phyloP scores from a whole-genome alignment of 1,140 invertebrate genomes.

The Euwallacea fornicatus region DNA sequence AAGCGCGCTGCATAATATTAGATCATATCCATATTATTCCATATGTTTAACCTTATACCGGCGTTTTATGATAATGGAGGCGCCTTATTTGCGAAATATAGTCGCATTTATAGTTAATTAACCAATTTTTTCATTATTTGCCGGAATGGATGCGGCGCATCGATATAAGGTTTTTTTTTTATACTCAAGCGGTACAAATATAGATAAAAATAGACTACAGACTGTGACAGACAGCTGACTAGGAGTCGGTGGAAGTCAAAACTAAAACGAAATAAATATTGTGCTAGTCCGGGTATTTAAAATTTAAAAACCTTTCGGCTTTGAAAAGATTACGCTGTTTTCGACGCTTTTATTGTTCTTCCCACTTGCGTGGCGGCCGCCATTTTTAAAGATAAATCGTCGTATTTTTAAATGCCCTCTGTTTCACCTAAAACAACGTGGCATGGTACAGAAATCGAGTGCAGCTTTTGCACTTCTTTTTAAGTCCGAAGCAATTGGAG shows the following conservation, averaged over 20 bases:
- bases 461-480: too few relatives aligned
- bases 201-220: background rate
- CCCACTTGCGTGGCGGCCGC: constrained; percentile 5
- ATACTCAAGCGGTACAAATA: background rate
- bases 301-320: constrained; percentile 19
- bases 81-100: constrained; percentile 10
- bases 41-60: background rate
- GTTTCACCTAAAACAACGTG: constrained; percentile 15
- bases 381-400: constrained; percentile 14
- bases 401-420: constrained; percentile 24
- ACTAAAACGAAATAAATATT: background rate
- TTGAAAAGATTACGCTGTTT: constrained; percentile 8
- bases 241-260: background rate
- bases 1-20: too few relatives aligned
- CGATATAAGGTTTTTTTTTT: background rate
- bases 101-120: background rate
- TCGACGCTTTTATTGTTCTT: constrained; percentile 14
- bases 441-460: too few relatives aligned
- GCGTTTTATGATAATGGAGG: constrained; percentile 4
- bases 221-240: background rate
- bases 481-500: too few relatives aligned
- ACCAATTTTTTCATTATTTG: constrained; percentile 1
- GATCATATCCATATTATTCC: too few relatives aligned
- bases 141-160: too few relatives aligned
- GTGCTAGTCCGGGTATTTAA: constrained; percentile 14